A percentile compares a stretch with the other conserved stretches of the same genome.
phyloP scores from a whole-genome alignment of 2,888 invertebrate species.

The Cosmia pyralina region DNA sequence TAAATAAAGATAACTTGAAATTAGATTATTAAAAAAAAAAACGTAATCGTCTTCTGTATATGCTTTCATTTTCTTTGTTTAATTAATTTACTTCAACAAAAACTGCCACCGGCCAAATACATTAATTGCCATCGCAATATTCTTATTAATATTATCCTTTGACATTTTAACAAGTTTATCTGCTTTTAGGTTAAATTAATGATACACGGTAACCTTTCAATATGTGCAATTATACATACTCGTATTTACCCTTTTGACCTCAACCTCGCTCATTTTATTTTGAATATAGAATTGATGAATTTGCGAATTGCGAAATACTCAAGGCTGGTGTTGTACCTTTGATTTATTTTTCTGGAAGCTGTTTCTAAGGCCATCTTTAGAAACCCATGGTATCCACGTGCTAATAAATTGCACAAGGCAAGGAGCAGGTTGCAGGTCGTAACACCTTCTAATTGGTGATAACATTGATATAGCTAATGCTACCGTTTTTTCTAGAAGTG shows the following conservation, averaged over 20 bases:
- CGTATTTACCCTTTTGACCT: constrained; percentile 30
- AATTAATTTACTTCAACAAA: neutral
- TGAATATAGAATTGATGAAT: constrained; percentile 17
- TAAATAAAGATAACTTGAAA: neutral
- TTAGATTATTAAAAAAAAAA: neutral
- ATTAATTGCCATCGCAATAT: neutral
- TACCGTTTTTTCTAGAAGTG: too few relatives aligned
- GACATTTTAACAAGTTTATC: constrained; percentile 17
- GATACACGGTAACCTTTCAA: constrained; percentile 25
- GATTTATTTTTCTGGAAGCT: neutral
- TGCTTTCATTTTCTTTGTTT: neutral
- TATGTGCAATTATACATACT: neutral
- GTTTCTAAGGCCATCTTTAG: neutral
- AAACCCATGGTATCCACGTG: too few relatives aligned
- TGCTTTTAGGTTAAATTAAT: constrained; percentile 14
- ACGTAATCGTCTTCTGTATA: neutral
- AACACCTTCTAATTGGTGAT: neutral
- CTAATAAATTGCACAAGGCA: neutral
- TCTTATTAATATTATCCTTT: neutral
- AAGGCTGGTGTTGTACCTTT: neutral
- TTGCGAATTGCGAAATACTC: constrained; percentile 29
- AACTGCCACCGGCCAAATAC: too few relatives aligned
- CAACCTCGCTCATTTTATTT: constrained; percentile 21
- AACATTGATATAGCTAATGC: neutral
- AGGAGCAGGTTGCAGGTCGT: neutral